A percentile compares a stretch with the other conserved stretches of the same genome.
phyloP scores from a whole-genome alignment of 2,797 vertebrate genomes.

The Poeciliopsis gracilis region DNA sequence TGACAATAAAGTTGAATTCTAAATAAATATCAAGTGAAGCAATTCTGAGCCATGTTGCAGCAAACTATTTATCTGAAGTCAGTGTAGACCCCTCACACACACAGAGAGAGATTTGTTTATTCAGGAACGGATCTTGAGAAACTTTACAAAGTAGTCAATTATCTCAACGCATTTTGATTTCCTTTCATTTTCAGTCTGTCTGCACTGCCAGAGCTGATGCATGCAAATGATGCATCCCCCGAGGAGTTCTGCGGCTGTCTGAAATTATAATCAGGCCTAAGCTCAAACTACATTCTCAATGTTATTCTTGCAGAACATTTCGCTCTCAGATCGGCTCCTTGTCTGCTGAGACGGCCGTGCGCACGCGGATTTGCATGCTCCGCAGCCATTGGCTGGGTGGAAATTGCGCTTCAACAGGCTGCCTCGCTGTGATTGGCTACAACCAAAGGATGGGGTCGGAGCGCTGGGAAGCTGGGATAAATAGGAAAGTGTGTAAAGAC shows the following conservation, averaged over 20 bases:
- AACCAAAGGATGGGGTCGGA: conserved; percentile 15
- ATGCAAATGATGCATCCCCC: neutral
- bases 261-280: conserved; percentile 25
- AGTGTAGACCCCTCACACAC: neutral
- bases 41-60: too few species aligned
- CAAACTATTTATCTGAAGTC: too few species aligned
- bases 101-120: neutral
- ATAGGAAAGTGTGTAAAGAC: conserved; percentile 51
- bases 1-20: too few species aligned
- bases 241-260: conserved; percentile 2
- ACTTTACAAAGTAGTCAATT: neutral
- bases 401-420: conserved; percentile 53
- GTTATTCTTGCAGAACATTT: conserved; percentile 37
- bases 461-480: conserved; percentile 75
- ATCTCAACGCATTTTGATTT: neutral
- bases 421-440: conserved; percentile 71
- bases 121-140: neutral
- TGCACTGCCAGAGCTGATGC: conserved; percentile 1
- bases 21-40: neutral
- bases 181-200: neutral
- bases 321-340: conserved; percentile 40
- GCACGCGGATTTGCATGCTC: conserved; percentile 68
- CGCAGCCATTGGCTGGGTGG: conserved; percentile 67
- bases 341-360: conserved; percentile 2
- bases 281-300: conserved; percentile 31